Base-by-base conservation (phyloP, 1,140 invertebrate genomes). In the Drosophila littoralis region DNA sequence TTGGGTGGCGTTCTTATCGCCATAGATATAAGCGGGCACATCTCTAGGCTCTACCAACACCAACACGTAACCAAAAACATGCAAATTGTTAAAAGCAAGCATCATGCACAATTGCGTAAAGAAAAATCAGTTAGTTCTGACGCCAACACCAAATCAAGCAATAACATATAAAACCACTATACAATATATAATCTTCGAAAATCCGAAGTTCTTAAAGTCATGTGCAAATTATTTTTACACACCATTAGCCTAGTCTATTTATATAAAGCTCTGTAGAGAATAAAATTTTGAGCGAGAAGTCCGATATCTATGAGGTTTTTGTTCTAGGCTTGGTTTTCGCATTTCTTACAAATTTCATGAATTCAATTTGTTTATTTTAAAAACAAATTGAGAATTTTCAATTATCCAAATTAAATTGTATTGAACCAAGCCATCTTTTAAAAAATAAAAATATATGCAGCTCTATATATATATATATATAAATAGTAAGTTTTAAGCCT, bases 1-100 rank as follows among this genome's bases (percentile, higher is more conserved):
- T 33, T 96, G 93, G 28, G 94, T 92, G 35, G 93, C 92, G 74
- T 94, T 93, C 50, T 93, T 92, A 35, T 95, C 94, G 42, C 94
- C 93, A 35, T 93, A 91, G 46, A 94, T 93, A 57, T 93, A 93
- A 35, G 93, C 93, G 6, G 93, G 91, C 10, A 86, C 78, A 33
- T 92, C 79, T 82, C 92, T 93, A 17, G 94, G 92, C 91, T 94
- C 94, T 94, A 92, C 77, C 65, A 46, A 66, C 69, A 85, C 64
- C 85, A 77, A 81, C 63, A 38, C 33, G 10, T 22, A 22, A 51
- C 67, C 63, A 55, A 70, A 75, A 69, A 22, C 82, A 85, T 81
- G 79, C 79, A 79, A 64, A 33, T n/a, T 33, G 32, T 63, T 46
- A 51, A 17, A 46, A 69, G 22, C 46, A 68, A 71, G 28, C 63